These are phyloP conservation scores for Megaceryle alcyon DNA, from an alignment of 2,797 vertebrate genomes.

Conservation along the genomic window DNA sequence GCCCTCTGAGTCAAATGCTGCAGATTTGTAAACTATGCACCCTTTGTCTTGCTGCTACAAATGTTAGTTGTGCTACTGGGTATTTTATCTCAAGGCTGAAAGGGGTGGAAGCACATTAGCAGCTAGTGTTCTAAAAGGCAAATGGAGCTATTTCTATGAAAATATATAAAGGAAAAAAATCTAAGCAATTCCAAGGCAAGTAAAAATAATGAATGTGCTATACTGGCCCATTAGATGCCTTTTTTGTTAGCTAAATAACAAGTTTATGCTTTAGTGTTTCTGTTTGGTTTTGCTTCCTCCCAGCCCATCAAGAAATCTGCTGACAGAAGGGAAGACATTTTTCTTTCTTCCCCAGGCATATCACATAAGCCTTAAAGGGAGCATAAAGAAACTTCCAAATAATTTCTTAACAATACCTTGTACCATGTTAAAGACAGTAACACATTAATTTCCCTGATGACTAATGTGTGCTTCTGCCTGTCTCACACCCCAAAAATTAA, in stretches of 20 bases:
- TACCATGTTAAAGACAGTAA: background rate
- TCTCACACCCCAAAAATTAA: background rate
- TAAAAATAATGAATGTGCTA: constrained; percentile 37
- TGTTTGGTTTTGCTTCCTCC: background rate
- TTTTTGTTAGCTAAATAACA: background rate
- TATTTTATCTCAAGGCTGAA: background rate
- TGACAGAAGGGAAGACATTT: background rate
- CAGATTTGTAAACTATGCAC: background rate
- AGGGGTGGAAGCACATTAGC: background rate
- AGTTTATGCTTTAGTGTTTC: constrained; percentile 16
- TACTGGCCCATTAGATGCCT: background rate
- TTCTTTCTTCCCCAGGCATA: background rate
- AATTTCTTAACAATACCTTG: background rate
- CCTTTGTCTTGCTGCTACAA: background rate
- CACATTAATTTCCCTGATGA: background rate
- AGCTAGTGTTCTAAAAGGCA: background rate
- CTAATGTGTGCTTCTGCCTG: background rate
- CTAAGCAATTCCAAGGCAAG: background rate
- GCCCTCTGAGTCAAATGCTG: background rate
- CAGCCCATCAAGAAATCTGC: constrained; percentile 2
- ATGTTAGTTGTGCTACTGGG: background rate
- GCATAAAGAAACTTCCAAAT: background rate
- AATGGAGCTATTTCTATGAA: constrained; percentile 10
- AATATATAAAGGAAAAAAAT: background rate
- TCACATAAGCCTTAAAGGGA: background rate